Conservation (phyloP, 2,113 vertebrate genomes). For the Hipposideros armiger region DNA sequence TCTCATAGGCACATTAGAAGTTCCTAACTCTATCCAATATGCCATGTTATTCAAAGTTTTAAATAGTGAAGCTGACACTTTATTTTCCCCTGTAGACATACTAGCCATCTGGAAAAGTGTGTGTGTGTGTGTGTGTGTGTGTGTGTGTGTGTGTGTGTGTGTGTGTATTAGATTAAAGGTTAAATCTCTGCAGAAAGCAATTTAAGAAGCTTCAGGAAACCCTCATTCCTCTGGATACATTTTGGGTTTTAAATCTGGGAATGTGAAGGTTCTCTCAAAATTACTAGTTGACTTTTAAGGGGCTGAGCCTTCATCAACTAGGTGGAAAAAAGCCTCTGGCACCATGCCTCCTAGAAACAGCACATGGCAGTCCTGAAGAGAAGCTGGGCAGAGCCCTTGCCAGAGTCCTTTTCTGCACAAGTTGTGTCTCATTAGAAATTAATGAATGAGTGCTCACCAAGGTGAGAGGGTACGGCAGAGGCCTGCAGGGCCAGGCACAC, state of each 20-base stretch:
- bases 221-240: not conserved
- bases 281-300: not conserved
- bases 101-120: constrained; percentile 18
- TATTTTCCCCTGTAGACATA: not conserved
- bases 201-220: constrained; percentile 48
- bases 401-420: not conserved
- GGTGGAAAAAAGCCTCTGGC: not conserved
- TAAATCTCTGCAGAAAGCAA: constrained; percentile 30
- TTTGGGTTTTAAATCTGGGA: not conserved
- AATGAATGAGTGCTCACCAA: not conserved
- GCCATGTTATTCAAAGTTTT: constrained; percentile 16
- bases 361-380: not conserved
- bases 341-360: not conserved
- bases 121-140: not conserved
- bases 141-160: not conserved
- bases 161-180: not conserved
- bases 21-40: not conserved
- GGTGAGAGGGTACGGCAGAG: fast-evolving
- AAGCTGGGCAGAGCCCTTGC: not conserved
- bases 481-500: not conserved
- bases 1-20: not conserved
- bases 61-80: not conserved
- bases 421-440: not conserved
- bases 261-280: not conserved
- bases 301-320: not conserved